A percentile compares a stretch with the other conserved stretches of the same genome.
phyloP scores from a whole-genome alignment of 1,140 invertebrate genomes.

The Plodia interpunctella region DNA sequence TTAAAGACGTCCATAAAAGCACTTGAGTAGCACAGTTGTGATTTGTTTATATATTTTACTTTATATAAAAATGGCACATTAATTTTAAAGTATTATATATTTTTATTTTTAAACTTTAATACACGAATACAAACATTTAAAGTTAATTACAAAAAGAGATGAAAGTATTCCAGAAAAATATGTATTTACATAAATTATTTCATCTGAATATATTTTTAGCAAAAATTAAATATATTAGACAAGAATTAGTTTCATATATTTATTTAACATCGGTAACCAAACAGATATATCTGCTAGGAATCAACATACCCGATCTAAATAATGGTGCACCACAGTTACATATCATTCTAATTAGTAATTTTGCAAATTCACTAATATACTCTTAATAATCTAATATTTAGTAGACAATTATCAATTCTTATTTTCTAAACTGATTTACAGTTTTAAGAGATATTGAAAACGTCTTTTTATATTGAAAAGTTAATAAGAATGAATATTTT shows the following conservation, averaged over 20 bases:
- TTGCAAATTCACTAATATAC: conserved; percentile 52
- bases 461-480: conserved; percentile 23
- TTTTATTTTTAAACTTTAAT: conserved; percentile 38
- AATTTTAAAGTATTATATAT: conserved; percentile 51
- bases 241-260: conserved; percentile 19
- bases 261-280: conserved; percentile 37
- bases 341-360: conserved; percentile 53
- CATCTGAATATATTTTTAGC: conserved; percentile 17
- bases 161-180: conserved; percentile 34
- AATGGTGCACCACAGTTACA: conserved; percentile 64
- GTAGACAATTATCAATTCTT: conserved; percentile 43
- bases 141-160: conserved; percentile 40
- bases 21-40: conserved; percentile 62
- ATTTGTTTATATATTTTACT: conserved; percentile 27
- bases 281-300: conserved; percentile 25
- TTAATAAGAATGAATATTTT: conserved; percentile 24
- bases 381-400: conserved; percentile 43
- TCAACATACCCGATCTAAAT: conserved; percentile 41
- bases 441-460: conserved; percentile 33
- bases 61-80: conserved; percentile 61
- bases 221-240: conserved; percentile 28
- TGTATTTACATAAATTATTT: conserved; percentile 63
- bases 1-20: conserved; percentile 61
- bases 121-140: conserved; percentile 49
- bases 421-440: conserved; percentile 31